Conservation (phyloP, 2,888 invertebrate species). For the Lithophane semibrunnea region DNA sequence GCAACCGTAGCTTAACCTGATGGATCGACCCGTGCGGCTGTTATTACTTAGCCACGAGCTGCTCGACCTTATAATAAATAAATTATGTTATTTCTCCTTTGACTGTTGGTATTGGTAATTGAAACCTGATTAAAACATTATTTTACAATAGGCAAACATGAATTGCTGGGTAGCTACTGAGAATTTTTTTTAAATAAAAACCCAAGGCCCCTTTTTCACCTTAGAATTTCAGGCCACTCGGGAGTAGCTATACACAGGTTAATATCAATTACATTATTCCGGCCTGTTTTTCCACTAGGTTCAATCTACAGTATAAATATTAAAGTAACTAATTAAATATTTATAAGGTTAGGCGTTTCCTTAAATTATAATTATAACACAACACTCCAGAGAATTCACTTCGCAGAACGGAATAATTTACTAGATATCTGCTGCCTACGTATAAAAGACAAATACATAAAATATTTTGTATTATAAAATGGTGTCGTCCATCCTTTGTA, state of each 20-base stretch:
- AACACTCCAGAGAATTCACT: slow-evolving; percentile 51
- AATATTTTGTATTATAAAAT: slow-evolving; percentile 18
- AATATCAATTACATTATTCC: slow-evolving; percentile 32
- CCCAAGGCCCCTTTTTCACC: not conserved
- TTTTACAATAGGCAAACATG: not conserved
- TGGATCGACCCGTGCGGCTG: too few relatives aligned
- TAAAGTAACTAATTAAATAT: slow-evolving; percentile 61
- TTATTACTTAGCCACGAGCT: too few relatives aligned
- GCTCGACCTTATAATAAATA: too few relatives aligned
- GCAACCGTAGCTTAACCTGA: too few relatives aligned
- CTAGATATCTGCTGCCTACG: slow-evolving; percentile 31
- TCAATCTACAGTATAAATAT: slow-evolving; percentile 58
- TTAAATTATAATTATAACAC: slow-evolving; percentile 55
- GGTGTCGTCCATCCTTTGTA: not conserved
- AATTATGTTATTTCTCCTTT: not conserved
- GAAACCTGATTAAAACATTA: not conserved
- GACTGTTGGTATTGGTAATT: not conserved
- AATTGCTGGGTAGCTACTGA: not conserved
- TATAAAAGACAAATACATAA: slow-evolving; percentile 1
- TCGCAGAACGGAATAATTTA: slow-evolving; percentile 56
- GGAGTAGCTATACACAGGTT: slow-evolving; percentile 21
- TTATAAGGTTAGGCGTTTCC: slow-evolving; percentile 56
- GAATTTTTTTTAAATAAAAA: not conserved
- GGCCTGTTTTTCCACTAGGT: slow-evolving; percentile 31
- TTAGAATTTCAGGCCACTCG: not conserved